Evolutionary conservation across 2,888 invertebrate genomes (phyloP).

Genomic region (Pycnomerus fuliginosus): DNA sequence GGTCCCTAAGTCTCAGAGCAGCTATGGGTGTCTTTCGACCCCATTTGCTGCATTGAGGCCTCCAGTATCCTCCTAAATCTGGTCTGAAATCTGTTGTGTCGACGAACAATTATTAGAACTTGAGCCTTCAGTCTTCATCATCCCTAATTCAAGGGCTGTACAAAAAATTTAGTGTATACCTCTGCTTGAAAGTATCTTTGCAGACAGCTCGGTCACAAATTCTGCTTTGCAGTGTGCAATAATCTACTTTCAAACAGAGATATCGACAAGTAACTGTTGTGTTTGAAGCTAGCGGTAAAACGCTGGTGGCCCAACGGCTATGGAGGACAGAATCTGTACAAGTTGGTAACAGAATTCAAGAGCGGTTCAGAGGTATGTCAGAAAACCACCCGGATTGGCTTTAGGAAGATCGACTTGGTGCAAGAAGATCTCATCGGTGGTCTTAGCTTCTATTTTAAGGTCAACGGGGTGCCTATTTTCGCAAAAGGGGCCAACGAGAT

Average conservation of each 20-base stretch:
- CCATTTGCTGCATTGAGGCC: too few species aligned
- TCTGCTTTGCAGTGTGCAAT: too few species aligned
- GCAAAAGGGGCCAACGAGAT: conserved; percentile 96
- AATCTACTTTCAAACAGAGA: background rate
- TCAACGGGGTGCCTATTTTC: conserved; percentile 86
- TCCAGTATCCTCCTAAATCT: too few species aligned
- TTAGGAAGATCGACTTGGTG: conserved; percentile 80
- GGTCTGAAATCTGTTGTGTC: too few species aligned
- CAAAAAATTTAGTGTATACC: too few species aligned
- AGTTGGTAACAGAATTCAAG: conserved; percentile 58
- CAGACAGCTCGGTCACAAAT: too few species aligned
- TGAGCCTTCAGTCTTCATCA: too few species aligned
- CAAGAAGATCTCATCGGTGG: conserved; percentile 67
- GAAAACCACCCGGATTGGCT: conserved; percentile 73
- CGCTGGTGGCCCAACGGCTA: conserved; percentile 97
- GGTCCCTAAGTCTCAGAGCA: too few species aligned
- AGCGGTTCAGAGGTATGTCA: conserved; percentile 43
- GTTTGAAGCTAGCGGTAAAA: conserved; percentile 51
- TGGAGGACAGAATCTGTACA: conserved; percentile 78
- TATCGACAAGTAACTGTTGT: background rate
- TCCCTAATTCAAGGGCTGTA: too few species aligned
- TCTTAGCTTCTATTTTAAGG: conserved; percentile 79
- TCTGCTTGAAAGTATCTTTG: too few species aligned
- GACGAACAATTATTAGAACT: too few species aligned
- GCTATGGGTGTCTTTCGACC: too few species aligned